Conservation (phyloP, 2,797 vertebrate genomes). For the Orientallactaga sibirica region DNA sequence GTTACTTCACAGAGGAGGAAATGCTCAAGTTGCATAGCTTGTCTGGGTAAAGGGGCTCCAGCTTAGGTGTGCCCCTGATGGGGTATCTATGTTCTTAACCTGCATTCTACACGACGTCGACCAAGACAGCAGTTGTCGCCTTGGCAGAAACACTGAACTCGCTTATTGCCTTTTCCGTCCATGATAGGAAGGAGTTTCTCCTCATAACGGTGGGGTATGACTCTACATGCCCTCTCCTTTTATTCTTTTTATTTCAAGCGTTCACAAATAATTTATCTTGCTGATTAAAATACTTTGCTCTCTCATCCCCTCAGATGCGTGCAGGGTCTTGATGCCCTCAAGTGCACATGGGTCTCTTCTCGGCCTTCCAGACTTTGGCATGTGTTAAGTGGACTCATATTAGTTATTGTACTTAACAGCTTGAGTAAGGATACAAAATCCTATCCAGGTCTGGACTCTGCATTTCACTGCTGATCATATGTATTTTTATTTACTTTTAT, state of each 20-base stretch:
- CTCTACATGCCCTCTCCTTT: not conserved
- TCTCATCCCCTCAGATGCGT: not conserved
- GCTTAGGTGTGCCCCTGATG: not conserved
- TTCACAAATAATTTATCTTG: not conserved
- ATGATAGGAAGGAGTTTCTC: not conserved
- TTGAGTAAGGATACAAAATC: not conserved
- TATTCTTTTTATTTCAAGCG: not conserved
- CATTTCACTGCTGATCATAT: not conserved
- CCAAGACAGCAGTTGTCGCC: not conserved
- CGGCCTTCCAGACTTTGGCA: not conserved
- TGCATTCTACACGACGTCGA: not conserved
- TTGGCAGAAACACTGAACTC: too few species aligned
- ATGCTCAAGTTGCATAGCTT: not conserved
- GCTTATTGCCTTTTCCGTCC: not conserved
- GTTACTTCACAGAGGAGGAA: not conserved
- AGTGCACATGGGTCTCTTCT: not conserved
- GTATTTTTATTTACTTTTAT: too few species aligned
- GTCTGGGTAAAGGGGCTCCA: not conserved
- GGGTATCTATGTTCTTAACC: not conserved
- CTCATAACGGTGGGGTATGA: not conserved
- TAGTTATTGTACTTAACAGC: not conserved
- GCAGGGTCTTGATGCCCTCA: not conserved
- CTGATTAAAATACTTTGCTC: not conserved
- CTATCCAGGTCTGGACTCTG: not conserved
- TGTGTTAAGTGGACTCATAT: not conserved